Percentiles rank a stretch among this genome's conserved stretches.
Conservation (phyloP, 2,888 invertebrate genomes). For the Caenorhabditis sp. region DNA sequence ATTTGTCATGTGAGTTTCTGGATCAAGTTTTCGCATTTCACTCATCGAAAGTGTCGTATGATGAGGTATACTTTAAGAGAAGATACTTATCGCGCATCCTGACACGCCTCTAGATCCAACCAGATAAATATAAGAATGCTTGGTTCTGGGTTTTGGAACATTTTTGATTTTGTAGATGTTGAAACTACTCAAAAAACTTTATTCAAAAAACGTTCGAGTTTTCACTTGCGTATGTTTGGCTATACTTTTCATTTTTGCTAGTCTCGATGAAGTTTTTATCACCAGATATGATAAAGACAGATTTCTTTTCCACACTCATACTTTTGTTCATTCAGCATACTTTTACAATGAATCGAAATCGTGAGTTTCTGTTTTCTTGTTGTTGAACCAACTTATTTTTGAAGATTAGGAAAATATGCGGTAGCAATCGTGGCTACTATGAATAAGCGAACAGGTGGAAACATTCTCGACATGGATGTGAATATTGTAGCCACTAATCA, state of each 20-base stretch:
- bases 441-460: slow-evolving; percentile 11
- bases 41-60: too few relatives aligned
- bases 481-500: slow-evolving; percentile 6
- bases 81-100: too few relatives aligned
- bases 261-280: neutral
- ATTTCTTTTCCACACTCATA: slow-evolving; percentile 8
- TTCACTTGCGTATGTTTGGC: too few relatives aligned
- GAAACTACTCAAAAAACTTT: too few relatives aligned
- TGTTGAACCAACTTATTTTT: neutral
- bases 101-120: too few relatives aligned
- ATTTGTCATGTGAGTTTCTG: too few relatives aligned
- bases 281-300: neutral
- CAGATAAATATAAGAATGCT: too few relatives aligned
- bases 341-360: slow-evolving; percentile 19
- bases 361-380: slow-evolving; percentile 11
- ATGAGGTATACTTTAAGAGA: too few relatives aligned
- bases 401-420: slow-evolving; percentile 17
- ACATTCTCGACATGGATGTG: neutral
- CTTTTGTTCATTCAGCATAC: slow-evolving; percentile 21
- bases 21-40: too few relatives aligned
- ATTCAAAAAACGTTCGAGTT: too few relatives aligned
- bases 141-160: too few relatives aligned
- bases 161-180: too few relatives aligned
- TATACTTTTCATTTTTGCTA: neutral
- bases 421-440: slow-evolving; percentile 15